phyloP scores from a whole-genome alignment of 2,113 vertebrate genomes.

The Ornithorhynchus anatinus region DNA sequence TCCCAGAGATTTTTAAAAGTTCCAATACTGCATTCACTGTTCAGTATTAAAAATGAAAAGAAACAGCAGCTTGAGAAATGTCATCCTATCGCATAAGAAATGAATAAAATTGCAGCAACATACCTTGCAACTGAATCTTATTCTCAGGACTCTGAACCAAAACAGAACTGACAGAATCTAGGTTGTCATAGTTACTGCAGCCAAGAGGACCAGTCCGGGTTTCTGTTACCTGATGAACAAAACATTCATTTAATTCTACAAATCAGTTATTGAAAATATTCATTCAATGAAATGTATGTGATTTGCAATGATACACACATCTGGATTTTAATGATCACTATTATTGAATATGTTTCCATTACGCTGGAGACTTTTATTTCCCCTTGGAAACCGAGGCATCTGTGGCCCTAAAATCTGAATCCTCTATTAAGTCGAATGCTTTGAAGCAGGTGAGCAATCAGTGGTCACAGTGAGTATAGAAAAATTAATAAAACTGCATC shows the following conservation, averaged over 20 bases:
- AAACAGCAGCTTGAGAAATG: slow-evolving; percentile 14
- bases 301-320: no score
- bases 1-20: not conserved
- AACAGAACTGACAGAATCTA: slow-evolving; percentile 98
- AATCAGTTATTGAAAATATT: not conserved
- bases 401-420: not conserved
- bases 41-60: not conserved
- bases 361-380: no score
- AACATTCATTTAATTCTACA: slow-evolving; percentile 36
- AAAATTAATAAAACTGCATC: no score
- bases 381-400: not conserved
- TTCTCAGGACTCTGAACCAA: slow-evolving; percentile 98
- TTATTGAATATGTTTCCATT: no score
- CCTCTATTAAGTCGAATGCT: not conserved
- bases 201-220: slow-evolving; percentile 95
- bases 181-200: slow-evolving; percentile 99
- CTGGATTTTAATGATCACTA: not conserved
- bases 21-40: not conserved
- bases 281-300: not conserved
- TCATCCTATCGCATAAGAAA: slow-evolving; percentile 18
- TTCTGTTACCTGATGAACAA: slow-evolving; percentile 88
- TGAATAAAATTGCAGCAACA: slow-evolving; percentile 59
- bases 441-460: not conserved
- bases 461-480: not conserved
- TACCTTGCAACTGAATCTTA: slow-evolving; percentile 98